Base-by-base conservation (phyloP, 1,140 invertebrate genomes). In the Chlorops oryzae region DNA sequence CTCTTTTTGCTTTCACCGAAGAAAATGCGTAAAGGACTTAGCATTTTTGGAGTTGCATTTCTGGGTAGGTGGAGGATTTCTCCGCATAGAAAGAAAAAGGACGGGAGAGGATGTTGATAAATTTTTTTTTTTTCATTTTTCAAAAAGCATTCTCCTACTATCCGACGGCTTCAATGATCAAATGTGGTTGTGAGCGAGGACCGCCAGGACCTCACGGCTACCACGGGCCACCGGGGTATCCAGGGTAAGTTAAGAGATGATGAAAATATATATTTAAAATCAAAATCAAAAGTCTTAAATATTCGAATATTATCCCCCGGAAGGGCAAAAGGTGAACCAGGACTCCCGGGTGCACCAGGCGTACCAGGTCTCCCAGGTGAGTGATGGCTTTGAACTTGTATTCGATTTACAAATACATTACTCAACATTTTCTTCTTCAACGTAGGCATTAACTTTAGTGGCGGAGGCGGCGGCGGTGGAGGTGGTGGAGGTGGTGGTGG, bases 171-270 rank as follows among this genome's bases (percentile, higher is more conserved):
- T 47, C 45, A 15, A 22, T 47, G 32, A 37, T 47, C 21, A 47
- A 47, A 9, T 47, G 45, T 37, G 32, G 18, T n/a, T 47, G 45
- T 47, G 45, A 47, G 15, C 28, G 18, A 12, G 45, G 45, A n/a
- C 25, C 45, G 15, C 27, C 32, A 17, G 45, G 45, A 15, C 45
- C 45, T 17, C 34, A 32, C 22, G 45, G 45, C 0, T 22, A 25
- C 15, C 45, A 28, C 12, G 45, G 45, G n/a, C 45, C 45, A 13
- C 22, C n/a, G 34, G 45, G 45, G 10, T 25, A 47, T 3, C 34
- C 45, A 5, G 34, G 21, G 9, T 35, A n/a, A n/a, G n/a, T n/a
- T n/a, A n/a, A n/a, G 22, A 21, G 28, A 20, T 21, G 3, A n/a
- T 32, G 27, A 9, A 32, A 32, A n/a, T 9, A 9, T 32, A 6